Conservation (phyloP, 2,888 invertebrate species). For the Operophtera brumata region DNA sequence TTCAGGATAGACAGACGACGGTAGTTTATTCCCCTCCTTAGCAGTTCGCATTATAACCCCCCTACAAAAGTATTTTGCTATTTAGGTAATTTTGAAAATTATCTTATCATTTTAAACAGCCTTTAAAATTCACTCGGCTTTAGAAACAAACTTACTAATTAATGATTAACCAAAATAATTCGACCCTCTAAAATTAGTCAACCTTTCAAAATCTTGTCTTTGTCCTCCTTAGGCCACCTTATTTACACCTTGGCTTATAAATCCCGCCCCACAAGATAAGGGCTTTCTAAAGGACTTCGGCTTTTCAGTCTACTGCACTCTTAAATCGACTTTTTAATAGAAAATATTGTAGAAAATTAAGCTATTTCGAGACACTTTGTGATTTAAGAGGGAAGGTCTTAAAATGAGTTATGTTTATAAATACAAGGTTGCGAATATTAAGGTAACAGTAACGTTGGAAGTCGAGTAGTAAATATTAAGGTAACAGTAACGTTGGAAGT, state of each 20-base stretch:
- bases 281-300: conserved; percentile 29
- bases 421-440: too few species aligned
- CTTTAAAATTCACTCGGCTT: conserved; percentile 21
- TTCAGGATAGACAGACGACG: too few species aligned
- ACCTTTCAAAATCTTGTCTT: conserved; percentile 33
- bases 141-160: conserved; percentile 37
- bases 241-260: conserved; percentile 38
- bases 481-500: too few species aligned
- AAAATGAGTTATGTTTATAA: conserved; percentile 11
- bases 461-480: too few species aligned
- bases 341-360: conserved; percentile 30
- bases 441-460: too few species aligned
- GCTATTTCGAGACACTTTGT: conserved; percentile 16
- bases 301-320: conserved; percentile 23
- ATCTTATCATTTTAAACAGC: too few species aligned
- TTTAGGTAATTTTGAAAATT: too few species aligned
- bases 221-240: conserved; percentile 27
- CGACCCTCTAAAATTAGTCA: conserved; percentile 28
- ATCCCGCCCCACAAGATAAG: conserved; percentile 12
- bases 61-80: too few species aligned
- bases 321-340: conserved; percentile 24
- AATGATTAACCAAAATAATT: conserved; percentile 44
- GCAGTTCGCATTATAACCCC: too few species aligned
- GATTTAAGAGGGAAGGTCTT: neutral
- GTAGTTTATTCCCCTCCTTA: too few species aligned